Percentiles rank a stretch among this genome's conserved stretches.
These are phyloP conservation scores for Aplysia californica DNA, from an alignment of 1,140 invertebrate genomes.

Conservation along the genomic window DNA sequence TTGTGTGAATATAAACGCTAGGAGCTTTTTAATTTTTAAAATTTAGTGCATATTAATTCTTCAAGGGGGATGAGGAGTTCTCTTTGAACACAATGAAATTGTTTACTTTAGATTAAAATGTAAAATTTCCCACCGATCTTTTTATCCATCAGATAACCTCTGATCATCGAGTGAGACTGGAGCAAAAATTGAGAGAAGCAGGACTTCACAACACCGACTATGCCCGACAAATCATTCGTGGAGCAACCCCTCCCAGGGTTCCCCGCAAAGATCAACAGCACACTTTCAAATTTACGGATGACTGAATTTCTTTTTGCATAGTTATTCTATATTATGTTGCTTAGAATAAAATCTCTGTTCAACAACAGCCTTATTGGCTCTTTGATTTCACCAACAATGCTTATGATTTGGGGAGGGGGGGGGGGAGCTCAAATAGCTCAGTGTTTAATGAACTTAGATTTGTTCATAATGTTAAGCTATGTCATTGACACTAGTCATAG, in stretches of 20 bases:
- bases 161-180: slow-evolving; percentile 60
- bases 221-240: slow-evolving; percentile 51
- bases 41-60: neutral
- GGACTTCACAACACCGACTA: slow-evolving; percentile 60
- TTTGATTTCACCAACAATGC: neutral
- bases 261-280: slow-evolving; percentile 61
- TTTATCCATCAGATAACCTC: slow-evolving; percentile 54
- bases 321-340: neutral
- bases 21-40: neutral
- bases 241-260: slow-evolving; percentile 47
- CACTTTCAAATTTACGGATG: slow-evolving; percentile 48
- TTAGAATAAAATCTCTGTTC: neutral
- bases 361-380: neutral
- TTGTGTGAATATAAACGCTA: neutral
- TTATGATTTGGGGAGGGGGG: neutral
- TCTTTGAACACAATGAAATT: neutral
- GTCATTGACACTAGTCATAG: too few species aligned
- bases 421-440: neutral
- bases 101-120: neutral
- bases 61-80: neutral
- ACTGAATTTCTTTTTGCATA: slow-evolving; percentile 13
- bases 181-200: slow-evolving; percentile 57
- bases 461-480: too few species aligned
- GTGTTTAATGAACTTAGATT: too few species aligned
- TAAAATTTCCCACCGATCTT: too few species aligned